Evolutionary conservation across 2,888 invertebrate genomes (phyloP).

Genomic region (Eupithecia inturbata): DNA sequence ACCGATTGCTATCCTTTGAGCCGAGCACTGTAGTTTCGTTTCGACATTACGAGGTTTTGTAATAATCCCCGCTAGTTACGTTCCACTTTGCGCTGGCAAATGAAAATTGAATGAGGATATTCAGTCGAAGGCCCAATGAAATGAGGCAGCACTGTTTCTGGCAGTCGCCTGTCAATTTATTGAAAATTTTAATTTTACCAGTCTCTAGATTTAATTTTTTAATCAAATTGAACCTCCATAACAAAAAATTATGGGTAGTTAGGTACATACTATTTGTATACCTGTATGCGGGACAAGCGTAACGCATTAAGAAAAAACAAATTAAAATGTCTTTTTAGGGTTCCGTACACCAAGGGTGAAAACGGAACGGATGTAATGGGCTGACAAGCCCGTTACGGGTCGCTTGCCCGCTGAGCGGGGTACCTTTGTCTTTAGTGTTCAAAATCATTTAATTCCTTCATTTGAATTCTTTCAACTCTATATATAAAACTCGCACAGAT

Average conservation of each 20-base stretch:
- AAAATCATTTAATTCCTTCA: neutral
- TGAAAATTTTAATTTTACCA: neutral
- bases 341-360: too few relatives aligned
- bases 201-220: neutral
- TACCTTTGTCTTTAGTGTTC: too few relatives aligned
- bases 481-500: neutral
- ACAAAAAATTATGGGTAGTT: too few relatives aligned
- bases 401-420: too few relatives aligned
- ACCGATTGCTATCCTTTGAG: neutral
- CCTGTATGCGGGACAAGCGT: too few relatives aligned
- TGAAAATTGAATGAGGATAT: slow-evolving; percentile 32
- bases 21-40: neutral
- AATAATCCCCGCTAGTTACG: slow-evolving; percentile 30
- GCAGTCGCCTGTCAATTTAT: neutral
- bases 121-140: slow-evolving; percentile 23
- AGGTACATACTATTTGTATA: too few relatives aligned
- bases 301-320: too few relatives aligned
- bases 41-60: slow-evolving; percentile 27
- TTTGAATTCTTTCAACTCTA: neutral
- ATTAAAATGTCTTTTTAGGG: too few relatives aligned
- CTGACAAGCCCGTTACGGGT: too few relatives aligned
- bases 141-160: slow-evolving; percentile 21
- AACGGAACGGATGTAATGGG: too few relatives aligned
- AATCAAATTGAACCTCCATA: neutral
- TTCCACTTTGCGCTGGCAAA: slow-evolving; percentile 17